Base-by-base conservation (phyloP, 2,797 vertebrate genomes). In the Hirundo rustica region DNA sequence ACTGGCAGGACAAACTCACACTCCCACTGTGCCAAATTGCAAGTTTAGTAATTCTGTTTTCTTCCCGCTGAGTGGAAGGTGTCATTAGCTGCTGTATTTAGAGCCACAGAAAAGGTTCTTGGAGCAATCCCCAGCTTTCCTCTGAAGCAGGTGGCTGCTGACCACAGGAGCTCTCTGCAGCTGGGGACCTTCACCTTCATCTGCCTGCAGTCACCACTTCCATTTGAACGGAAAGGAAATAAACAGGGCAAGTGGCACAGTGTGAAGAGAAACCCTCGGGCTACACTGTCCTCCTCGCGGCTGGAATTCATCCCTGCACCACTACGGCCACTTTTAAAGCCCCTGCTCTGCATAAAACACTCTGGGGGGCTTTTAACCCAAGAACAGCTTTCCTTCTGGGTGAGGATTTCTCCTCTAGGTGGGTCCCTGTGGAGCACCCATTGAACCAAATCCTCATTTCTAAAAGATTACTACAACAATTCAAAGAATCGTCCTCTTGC, bases 21-120 rank as follows among this genome's bases (percentile, higher is more conserved):
- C 91, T 91, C 96, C 96, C 91, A 93, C 88, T 96, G 92, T 91
- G 95, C 93, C 91, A 97, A 96, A 96, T 91, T 92, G 92, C 90
- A 94, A 95, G 94, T 93, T 94, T 95, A 96, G 94, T 96, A 96
- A 96, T 96, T 96, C 93, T 96, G 95, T 97, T 97, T 96, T 94
- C 94, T 85, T 91, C 93, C 93, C 1, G 25, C 95, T 78, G 93
- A 92, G 91, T 81, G 86, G 94, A 96, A 96, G 90, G 87, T 96
- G 95, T 95, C 96, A 96, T 96, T 96, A 96, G 89, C 79, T 93
- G 95, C 94, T 89, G 87, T 82, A 92, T 96, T 97, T 96, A 96
- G 93, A 96, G 92, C 60, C 93, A 71, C 65, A 89, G 95, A 93
- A 96, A 94, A 95, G 96, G 88, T 89, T 94, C 89, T 92, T 97